Conservation (phyloP, 1,140 invertebrate genomes). For the Drosophila bocqueti region DNA sequence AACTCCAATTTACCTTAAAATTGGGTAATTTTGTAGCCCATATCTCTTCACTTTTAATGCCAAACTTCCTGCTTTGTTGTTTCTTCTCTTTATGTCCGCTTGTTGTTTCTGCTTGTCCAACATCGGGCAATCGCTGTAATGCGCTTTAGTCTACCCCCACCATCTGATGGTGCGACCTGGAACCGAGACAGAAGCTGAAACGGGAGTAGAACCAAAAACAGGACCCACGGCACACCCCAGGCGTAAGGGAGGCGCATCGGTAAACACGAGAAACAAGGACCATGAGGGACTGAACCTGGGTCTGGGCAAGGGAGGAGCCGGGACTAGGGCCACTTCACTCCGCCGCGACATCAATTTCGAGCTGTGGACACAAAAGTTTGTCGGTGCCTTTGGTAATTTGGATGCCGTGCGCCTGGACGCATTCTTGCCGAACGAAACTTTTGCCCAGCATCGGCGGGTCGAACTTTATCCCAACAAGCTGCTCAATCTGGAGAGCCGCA, state of each 20-base stretch:
- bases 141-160: constrained; percentile 78
- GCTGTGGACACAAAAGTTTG: constrained; percentile 85
- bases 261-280: constrained; percentile 37
- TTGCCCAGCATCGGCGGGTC: constrained; percentile 55
- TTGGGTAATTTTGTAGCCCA: background rate
- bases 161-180: constrained; percentile 76
- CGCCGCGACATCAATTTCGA: constrained; percentile 82
- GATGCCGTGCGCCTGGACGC: constrained; percentile 74
- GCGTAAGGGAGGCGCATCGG: constrained; percentile 27
- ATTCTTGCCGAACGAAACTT: constrained; percentile 82
- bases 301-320: background rate
- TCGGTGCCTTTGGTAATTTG: constrained; percentile 80
- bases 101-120: constrained; percentile 49
- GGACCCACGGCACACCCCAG: constrained; percentile 8
- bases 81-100: background rate
- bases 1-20: background rate
- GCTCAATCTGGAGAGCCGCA: constrained; percentile 71
- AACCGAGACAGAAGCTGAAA: constrained; percentile 12
- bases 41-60: background rate
- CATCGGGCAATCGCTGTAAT: constrained; percentile 61
- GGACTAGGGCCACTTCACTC: constrained; percentile 34
- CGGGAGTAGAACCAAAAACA: constrained; percentile 14
- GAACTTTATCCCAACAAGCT: constrained; percentile 84
- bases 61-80: constrained; percentile 1
- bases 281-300: background rate